Conservation (phyloP, 1,140 invertebrate species). For the Drosophila sechellia region DNA sequence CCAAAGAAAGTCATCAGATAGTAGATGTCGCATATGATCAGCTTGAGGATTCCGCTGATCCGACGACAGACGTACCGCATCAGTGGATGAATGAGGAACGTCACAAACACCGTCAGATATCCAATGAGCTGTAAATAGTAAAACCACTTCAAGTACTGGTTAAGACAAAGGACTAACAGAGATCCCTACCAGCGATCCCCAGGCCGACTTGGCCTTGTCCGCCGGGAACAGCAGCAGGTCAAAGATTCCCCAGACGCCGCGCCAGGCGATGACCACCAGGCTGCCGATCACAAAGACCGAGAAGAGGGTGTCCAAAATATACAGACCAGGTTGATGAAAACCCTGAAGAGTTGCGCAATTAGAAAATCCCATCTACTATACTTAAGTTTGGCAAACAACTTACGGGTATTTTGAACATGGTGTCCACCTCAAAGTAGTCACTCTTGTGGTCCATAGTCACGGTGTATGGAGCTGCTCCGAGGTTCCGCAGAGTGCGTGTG, state of each 20-base stretch:
- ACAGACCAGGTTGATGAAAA: slow-evolving; percentile 89
- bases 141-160: not conserved
- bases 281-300: slow-evolving; percentile 93
- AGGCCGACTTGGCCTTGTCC: slow-evolving; percentile 87
- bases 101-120: slow-evolving; percentile 89
- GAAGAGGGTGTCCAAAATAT: slow-evolving; percentile 93
- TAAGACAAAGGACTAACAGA: not conserved
- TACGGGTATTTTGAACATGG: slow-evolving; percentile 91
- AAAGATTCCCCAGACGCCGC: slow-evolving; percentile 92
- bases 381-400: slow-evolving; percentile 69
- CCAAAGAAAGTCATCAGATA: slow-evolving; percentile 91
- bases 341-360: slow-evolving; percentile 85
- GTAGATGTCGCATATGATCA: slow-evolving; percentile 90
- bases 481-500: slow-evolving; percentile 90
- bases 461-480: slow-evolving; percentile 92
- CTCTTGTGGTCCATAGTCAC: slow-evolving; percentile 89
- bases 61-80: slow-evolving; percentile 89
- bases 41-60: slow-evolving; percentile 87
- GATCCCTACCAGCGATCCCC: slow-evolving; percentile 90
- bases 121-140: slow-evolving; percentile 87
- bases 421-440: slow-evolving; percentile 92
- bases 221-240: slow-evolving; percentile 92
- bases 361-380: not conserved
- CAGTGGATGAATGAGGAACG: slow-evolving; percentile 90
- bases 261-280: slow-evolving; percentile 94